Evolutionary conservation across 2,113 vertebrate genomes (phyloP).

Genomic region (Salvelinus sp.): DNA sequence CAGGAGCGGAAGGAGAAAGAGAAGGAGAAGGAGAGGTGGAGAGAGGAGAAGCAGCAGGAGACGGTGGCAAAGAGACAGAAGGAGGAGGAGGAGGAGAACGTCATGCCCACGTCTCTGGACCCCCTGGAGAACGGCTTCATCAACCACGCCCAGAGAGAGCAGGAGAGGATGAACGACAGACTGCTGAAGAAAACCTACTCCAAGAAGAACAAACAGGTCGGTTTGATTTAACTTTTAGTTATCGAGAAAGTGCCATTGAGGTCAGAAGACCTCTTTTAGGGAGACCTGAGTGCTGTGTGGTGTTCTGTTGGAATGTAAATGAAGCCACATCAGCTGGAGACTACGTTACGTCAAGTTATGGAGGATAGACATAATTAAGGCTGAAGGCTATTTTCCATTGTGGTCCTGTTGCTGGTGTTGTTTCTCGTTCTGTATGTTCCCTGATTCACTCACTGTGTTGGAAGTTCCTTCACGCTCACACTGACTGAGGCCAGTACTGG

Average conservation of each 20-base stretch:
- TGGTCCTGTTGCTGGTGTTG: too few species aligned
- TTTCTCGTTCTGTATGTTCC: too few species aligned
- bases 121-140: slow-evolving; percentile 85
- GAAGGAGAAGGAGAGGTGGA: slow-evolving; percentile 39
- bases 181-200: slow-evolving; percentile 88
- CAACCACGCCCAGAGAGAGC: slow-evolving; percentile 81
- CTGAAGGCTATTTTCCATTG: too few species aligned
- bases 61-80: slow-evolving; percentile 70
- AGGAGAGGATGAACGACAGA: slow-evolving; percentile 84
- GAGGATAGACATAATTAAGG: too few species aligned
- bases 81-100: slow-evolving; percentile 80
- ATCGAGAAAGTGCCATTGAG: too few species aligned
- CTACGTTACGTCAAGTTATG: too few species aligned
- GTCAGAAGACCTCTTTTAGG: too few species aligned
- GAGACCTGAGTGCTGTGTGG: too few species aligned
- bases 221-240: slow-evolving; percentile 21
- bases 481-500: slow-evolving; percentile 40
- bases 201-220: slow-evolving; percentile 91
- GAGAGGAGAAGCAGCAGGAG: slow-evolving; percentile 77
- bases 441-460: neutral
- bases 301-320: too few species aligned
- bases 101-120: slow-evolving; percentile 76
- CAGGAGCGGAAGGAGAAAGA: slow-evolving; percentile 82
- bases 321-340: too few species aligned
- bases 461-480: neutral